phyloP scores from a whole-genome alignment of 2,113 vertebrate genomes.

The Sylvia atricapilla region DNA sequence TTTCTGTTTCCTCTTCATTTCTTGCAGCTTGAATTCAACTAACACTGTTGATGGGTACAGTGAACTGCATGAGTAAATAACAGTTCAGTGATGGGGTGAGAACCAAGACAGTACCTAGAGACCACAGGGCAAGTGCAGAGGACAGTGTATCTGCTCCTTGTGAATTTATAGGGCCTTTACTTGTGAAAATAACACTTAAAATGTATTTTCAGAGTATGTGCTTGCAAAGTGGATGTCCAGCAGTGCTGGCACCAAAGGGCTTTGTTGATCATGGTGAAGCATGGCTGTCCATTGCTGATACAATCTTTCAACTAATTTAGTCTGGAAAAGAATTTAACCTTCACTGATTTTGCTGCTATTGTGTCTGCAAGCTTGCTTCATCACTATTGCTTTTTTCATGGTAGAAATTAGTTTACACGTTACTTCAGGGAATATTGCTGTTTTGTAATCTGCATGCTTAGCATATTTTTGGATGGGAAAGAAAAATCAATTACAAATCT shows the following conservation, averaged over 20 bases:
- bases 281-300: background rate
- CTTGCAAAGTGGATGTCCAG: background rate
- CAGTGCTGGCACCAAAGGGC: background rate
- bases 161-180: background rate
- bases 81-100: background rate
- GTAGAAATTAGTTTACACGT: conserved; percentile 7
- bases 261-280: background rate
- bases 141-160: background rate
- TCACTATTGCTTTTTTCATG: background rate
- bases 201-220: background rate
- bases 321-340: background rate
- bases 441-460: background rate
- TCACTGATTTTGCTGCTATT: background rate
- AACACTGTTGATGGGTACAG: background rate
- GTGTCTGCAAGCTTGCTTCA: background rate
- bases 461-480: background rate
- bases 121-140: background rate
- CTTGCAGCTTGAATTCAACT: background rate
- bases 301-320: background rate
- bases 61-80: background rate
- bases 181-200: background rate
- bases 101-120: background rate
- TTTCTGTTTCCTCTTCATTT: background rate
- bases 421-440: background rate
- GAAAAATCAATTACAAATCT: background rate